Evolutionary conservation across 2,888 invertebrate species (phyloP).

Genomic region (Brenthis ino): DNA sequence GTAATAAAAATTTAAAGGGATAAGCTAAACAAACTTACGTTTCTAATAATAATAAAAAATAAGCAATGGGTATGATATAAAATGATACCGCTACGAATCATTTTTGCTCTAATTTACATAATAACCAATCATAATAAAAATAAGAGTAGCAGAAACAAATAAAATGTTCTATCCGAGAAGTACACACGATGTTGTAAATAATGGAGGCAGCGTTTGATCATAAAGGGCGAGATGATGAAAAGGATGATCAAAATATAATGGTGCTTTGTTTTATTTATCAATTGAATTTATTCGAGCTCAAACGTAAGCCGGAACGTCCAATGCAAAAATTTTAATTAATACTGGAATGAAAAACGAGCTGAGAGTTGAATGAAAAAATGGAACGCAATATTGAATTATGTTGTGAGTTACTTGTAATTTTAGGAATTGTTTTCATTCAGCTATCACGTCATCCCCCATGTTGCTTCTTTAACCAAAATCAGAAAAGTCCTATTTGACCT

Average conservation of each 20-base stretch:
- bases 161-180: neutral
- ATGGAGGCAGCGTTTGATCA: conserved; percentile 19
- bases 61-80: neutral
- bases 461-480: no score
- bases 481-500: no score
- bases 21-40: no score
- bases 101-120: conserved; percentile 13
- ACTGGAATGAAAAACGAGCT: conserved; percentile 48
- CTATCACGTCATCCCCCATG: neutral
- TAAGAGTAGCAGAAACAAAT: neutral
- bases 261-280: conserved; percentile 42
- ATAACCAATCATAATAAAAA: conserved; percentile 6
- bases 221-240: conserved; percentile 23
- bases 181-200: conserved; percentile 7
- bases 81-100: neutral
- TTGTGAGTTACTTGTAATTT: conserved; percentile 1
- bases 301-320: conserved; percentile 49
- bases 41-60: no score
- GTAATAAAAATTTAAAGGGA: no score
- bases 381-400: conserved; percentile 45
- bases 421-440: conserved; percentile 2
- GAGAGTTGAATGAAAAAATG: conserved; percentile 46
- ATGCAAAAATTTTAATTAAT: conserved; percentile 62
- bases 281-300: conserved; percentile 51
- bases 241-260: conserved; percentile 31